These are phyloP conservation scores for Lepidothrix coronata DNA, from an alignment of 2,113 vertebrate species.

Conservation along the genomic window DNA sequence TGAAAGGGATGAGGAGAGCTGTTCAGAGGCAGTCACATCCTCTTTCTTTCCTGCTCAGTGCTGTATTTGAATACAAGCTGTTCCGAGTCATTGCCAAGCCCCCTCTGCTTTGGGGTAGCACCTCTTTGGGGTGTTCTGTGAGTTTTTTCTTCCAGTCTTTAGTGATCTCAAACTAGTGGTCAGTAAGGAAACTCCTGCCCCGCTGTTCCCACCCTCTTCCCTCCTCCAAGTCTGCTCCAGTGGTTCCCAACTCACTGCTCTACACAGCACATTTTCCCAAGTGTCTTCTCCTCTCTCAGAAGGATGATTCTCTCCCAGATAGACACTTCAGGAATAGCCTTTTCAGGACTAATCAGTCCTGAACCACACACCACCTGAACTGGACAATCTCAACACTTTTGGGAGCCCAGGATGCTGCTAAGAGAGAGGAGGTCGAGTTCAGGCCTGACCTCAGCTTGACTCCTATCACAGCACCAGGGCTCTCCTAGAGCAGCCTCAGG, in stretches of 20 bases:
- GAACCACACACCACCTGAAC: background rate
- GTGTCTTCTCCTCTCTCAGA: background rate
- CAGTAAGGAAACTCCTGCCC: background rate
- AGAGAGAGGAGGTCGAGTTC: background rate
- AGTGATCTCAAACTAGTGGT: background rate
- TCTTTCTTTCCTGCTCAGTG: background rate
- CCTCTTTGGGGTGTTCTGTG: background rate
- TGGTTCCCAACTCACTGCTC: background rate
- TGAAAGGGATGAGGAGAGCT: background rate
- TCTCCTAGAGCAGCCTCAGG: background rate
- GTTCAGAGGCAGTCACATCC: background rate
- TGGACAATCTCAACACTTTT: background rate
- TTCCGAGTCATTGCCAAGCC: background rate
- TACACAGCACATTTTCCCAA: background rate
- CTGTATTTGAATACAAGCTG: background rate
- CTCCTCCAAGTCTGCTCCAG: background rate
- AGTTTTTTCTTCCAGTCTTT: background rate
- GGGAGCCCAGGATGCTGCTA: background rate
- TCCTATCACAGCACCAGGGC: background rate
- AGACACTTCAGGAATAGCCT: background rate
- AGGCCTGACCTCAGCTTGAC: background rate
- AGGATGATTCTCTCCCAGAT: background rate
- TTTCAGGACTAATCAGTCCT: background rate
- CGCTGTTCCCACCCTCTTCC: background rate
- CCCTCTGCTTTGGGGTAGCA: background rate